Conservation (phyloP, 2,113 vertebrate genomes). For the Illadopsis cleaveri region DNA sequence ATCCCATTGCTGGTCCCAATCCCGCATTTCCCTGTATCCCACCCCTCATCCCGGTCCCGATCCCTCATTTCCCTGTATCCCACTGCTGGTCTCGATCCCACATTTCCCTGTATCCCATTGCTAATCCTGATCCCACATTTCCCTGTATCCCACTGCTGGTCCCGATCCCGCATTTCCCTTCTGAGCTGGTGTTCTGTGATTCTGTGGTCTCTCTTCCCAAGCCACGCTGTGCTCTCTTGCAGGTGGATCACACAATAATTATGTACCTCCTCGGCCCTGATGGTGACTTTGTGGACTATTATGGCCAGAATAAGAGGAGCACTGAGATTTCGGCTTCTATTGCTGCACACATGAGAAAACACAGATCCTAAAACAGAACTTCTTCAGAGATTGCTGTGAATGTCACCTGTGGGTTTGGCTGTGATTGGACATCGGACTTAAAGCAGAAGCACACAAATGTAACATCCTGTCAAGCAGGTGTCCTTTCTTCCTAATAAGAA, state of each 20-base stretch:
- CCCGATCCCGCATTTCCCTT: rapidly evolving
- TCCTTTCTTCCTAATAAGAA: neutral
- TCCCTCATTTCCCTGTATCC: neutral
- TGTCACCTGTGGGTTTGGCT: neutral
- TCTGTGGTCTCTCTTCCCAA: neutral
- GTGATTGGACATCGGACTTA: neutral
- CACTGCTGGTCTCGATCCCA: too few relatives aligned
- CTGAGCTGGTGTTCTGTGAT: too few relatives aligned
- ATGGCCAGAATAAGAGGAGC: conserved; percentile 90
- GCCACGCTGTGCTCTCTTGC: neutral
- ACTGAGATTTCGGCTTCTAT: conserved; percentile 83
- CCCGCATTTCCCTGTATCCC: neutral
- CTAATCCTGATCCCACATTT: rapidly evolving
- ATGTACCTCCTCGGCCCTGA: conserved; percentile 96
- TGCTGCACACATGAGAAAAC: conserved; percentile 86
- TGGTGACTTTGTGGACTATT: conserved; percentile 91
- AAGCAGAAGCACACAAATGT: neutral
- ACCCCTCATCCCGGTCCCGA: rapidly evolving
- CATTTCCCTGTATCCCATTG: neutral
- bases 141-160: neutral
- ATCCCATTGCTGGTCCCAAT: rapidly evolving
- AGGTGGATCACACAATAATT: conserved; percentile 98
- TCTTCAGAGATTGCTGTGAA: neutral
- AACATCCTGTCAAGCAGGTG: neutral
- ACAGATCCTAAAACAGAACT: conserved; percentile 41